These are phyloP conservation scores for Pelosia muscerda DNA, from an alignment of 2,888 invertebrate genomes.

Conservation along the genomic window DNA sequence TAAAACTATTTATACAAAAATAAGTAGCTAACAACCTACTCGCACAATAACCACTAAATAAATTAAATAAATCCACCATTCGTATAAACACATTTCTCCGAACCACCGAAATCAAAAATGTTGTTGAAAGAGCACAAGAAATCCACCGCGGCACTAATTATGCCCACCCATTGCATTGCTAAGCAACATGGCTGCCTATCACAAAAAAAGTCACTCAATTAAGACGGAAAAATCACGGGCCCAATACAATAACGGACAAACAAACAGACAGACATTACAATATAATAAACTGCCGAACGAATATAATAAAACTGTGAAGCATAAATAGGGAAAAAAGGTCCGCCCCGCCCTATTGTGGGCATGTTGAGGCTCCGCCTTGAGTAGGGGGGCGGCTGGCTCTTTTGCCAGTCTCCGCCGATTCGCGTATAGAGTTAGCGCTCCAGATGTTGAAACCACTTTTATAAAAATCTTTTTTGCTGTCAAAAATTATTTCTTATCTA, in stretches of 20 bases:
- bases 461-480: slow-evolving; percentile 51
- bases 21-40: background rate
- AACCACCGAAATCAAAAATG: slow-evolving; percentile 29
- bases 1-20: background rate
- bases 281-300: slow-evolving; percentile 76
- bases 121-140: slow-evolving; percentile 32
- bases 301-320: slow-evolving; percentile 72
- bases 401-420: slow-evolving; percentile 77
- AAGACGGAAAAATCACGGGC: slow-evolving; percentile 65
- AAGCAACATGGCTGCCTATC: slow-evolving; percentile 49
- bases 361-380: slow-evolving; percentile 66
- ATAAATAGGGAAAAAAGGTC: slow-evolving; percentile 70
- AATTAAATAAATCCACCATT: background rate
- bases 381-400: slow-evolving; percentile 64
- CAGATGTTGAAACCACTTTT: slow-evolving; percentile 51
- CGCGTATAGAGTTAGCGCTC: slow-evolving; percentile 74
- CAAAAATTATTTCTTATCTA: slow-evolving; percentile 39
- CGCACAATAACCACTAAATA: background rate
- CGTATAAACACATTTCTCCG: slow-evolving; percentile 24
- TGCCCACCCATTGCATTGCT: slow-evolving; percentile 33
- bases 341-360: slow-evolving; percentile 67
- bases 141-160: slow-evolving; percentile 39
- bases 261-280: slow-evolving; percentile 78
- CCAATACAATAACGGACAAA: slow-evolving; percentile 69
- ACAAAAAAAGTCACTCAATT: slow-evolving; percentile 63